Evolutionary conservation across 2,888 invertebrate species (phyloP).

Genomic region (Philopedon plagiatum): DNA sequence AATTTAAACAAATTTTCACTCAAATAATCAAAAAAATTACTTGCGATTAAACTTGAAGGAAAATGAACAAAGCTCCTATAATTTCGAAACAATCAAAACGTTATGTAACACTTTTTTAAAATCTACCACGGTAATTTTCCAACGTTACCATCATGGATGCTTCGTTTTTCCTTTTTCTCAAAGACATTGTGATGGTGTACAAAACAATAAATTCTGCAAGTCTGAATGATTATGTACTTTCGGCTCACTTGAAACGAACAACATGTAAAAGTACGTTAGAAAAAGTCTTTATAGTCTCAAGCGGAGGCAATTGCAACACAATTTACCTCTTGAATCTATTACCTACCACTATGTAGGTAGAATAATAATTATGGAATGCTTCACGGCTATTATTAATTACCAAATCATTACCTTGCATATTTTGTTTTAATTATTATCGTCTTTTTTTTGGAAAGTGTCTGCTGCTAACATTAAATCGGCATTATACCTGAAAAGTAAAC

Average conservation of each 20-base stretch:
- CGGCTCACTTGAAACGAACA: slow-evolving; percentile 37
- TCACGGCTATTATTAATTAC: slow-evolving; percentile 32
- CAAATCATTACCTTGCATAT: slow-evolving; percentile 39
- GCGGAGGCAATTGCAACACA: slow-evolving; percentile 32
- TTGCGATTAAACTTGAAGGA: neutral
- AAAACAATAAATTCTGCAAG: slow-evolving; percentile 42
- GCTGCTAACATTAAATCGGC: neutral
- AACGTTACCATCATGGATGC: slow-evolving; percentile 23
- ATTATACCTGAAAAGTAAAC: neutral
- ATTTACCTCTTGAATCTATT: slow-evolving; percentile 40
- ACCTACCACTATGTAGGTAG: slow-evolving; percentile 43
- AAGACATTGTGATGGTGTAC: slow-evolving; percentile 16
- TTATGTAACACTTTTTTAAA: neutral
- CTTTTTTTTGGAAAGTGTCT: neutral
- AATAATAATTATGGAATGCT: slow-evolving; percentile 31
- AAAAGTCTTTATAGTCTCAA: slow-evolving; percentile 22
- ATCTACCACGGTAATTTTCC: slow-evolving; percentile 29
- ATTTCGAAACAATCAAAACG: neutral
- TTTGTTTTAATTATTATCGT: slow-evolving; percentile 4
- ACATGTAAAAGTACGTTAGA: slow-evolving; percentile 25
- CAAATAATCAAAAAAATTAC: too few relatives aligned
- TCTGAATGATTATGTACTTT: slow-evolving; percentile 36
- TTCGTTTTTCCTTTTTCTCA: slow-evolving; percentile 22
- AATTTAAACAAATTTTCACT: too few relatives aligned
- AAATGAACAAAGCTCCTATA: neutral